These are phyloP conservation scores for Anticlea derivata DNA, from an alignment of 2,888 invertebrate genomes.

Conservation along the genomic window DNA sequence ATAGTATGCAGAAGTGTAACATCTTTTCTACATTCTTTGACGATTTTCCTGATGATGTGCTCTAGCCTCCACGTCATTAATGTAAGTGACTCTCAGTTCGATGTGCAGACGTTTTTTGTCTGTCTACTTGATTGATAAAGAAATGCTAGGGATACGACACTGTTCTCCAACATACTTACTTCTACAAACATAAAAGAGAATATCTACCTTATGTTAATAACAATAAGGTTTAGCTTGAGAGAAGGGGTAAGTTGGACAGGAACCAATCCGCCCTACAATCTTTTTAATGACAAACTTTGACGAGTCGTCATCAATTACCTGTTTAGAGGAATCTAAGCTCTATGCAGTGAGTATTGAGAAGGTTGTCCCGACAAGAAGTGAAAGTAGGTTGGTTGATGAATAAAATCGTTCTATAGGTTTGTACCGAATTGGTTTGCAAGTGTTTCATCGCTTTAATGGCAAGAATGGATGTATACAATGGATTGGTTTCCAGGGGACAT, in stretches of 20 bases:
- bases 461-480: slow-evolving; percentile 42
- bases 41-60: slow-evolving; percentile 39
- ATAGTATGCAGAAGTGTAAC: no score
- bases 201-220: slow-evolving; percentile 10
- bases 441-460: slow-evolving; percentile 48
- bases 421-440: slow-evolving; percentile 52
- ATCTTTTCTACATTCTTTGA: slow-evolving; percentile 48
- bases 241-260: slow-evolving; percentile 22
- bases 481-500: slow-evolving; percentile 36
- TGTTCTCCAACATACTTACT: slow-evolving; percentile 36
- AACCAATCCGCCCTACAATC: slow-evolving; percentile 43
- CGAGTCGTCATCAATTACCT: slow-evolving; percentile 12
- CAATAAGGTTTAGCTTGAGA: slow-evolving; percentile 7
- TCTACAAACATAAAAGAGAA: not conserved
- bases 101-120: slow-evolving; percentile 74
- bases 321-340: slow-evolving; percentile 29
- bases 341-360: slow-evolving; percentile 23
- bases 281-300: slow-evolving; percentile 44
- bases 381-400: slow-evolving; percentile 41
- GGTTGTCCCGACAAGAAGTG: not conserved
- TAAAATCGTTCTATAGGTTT: slow-evolving; percentile 46
- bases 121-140: slow-evolving; percentile 79
- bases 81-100: slow-evolving; percentile 77
- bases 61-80: slow-evolving; percentile 65
- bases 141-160: slow-evolving; percentile 73